Conservation (phyloP, 2,113 vertebrate species). For the Labrus mixtus region DNA sequence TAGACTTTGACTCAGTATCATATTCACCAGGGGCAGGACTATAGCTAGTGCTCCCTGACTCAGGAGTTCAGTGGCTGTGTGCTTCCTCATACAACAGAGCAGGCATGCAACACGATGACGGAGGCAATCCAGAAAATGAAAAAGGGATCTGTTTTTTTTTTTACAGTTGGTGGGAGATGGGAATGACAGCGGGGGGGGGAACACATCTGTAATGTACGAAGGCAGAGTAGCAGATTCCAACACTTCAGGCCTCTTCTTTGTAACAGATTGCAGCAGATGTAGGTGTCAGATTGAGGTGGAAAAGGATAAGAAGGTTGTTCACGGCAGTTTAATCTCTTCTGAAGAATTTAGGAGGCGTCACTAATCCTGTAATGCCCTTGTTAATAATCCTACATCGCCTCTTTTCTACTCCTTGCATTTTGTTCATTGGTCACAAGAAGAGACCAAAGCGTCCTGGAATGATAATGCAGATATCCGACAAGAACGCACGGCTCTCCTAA, state of each 20-base stretch:
- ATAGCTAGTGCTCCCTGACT: conserved; percentile 86
- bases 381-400: conserved; percentile 21
- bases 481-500: conserved; percentile 25
- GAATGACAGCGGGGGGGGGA: conserved; percentile 49
- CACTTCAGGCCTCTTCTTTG: conserved; percentile 21
- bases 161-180: conserved; percentile 49
- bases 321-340: conserved; percentile 6
- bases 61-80: conserved; percentile 84
- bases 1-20: conserved; percentile 70
- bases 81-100: conserved; percentile 63
- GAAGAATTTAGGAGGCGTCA: conserved; percentile 18
- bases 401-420: conserved; percentile 38
- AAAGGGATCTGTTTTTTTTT: conserved; percentile 31
- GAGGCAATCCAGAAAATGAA: conserved; percentile 33
- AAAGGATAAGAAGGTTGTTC: conserved; percentile 17
- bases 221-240: conserved; percentile 16
- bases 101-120: conserved; percentile 66
- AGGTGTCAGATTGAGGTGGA: not conserved
- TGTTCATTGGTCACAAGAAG: conserved; percentile 59
- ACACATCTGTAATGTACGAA: conserved; percentile 19
- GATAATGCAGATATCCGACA: conserved; percentile 54
- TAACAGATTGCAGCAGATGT: not conserved
- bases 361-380: conserved; percentile 61
- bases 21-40: conserved; percentile 89
- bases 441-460: conserved; percentile 68